phyloP scores from a whole-genome alignment of 1,140 invertebrate species.

The Conus ventricosus region DNA sequence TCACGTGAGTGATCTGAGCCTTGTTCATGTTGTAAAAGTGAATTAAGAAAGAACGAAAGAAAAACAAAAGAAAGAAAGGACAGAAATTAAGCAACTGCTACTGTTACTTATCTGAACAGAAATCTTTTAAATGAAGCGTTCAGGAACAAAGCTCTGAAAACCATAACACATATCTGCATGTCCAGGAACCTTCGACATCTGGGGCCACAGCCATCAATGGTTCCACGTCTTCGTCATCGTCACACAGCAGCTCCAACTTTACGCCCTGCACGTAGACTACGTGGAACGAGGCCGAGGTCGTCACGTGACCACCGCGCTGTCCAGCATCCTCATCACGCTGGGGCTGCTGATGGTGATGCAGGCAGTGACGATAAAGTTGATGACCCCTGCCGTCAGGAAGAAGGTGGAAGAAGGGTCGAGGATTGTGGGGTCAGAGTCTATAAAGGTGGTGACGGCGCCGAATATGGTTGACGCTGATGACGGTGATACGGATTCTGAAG shows the following conservation, averaged over 20 bases:
- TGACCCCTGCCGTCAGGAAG: neutral
- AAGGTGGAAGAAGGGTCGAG: neutral
- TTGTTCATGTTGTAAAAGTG: too few relatives aligned
- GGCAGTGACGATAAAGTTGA: neutral
- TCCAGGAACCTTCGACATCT: slow-evolving; percentile 73
- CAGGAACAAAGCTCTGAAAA: too few relatives aligned
- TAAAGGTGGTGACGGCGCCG: too few relatives aligned
- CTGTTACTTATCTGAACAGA: too few relatives aligned
- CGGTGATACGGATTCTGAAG: too few relatives aligned
- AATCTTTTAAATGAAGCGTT: too few relatives aligned
- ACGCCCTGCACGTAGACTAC: slow-evolving; percentile 57
- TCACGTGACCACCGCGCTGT: neutral
- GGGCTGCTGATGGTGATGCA: neutral
- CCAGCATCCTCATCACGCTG: neutral
- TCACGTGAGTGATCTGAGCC: too few relatives aligned
- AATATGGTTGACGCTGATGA: too few relatives aligned
- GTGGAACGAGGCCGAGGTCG: neutral
- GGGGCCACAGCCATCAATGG: slow-evolving; percentile 77
- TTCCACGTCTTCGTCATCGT: slow-evolving; percentile 73
- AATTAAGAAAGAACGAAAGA: too few relatives aligned
- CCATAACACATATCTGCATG: too few relatives aligned
- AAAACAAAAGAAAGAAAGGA: too few relatives aligned
- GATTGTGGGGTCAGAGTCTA: neutral
- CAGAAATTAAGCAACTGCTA: too few relatives aligned
- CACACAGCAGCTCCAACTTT: slow-evolving; percentile 69